Evolutionary conservation across 2,888 invertebrate species (phyloP).

Genomic region (Leptopilina syphax): DNA sequence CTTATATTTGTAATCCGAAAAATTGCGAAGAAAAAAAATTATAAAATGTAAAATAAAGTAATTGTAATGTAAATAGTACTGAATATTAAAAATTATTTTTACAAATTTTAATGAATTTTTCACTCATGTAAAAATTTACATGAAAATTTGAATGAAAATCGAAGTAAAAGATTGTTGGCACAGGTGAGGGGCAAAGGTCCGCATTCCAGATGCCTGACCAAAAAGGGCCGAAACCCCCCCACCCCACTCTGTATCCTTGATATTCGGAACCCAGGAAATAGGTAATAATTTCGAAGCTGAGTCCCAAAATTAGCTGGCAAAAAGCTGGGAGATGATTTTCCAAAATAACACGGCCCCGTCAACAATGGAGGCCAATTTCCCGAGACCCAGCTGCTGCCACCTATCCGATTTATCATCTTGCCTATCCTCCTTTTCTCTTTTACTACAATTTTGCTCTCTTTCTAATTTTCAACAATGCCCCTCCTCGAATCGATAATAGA

Average conservation of each 20-base stretch:
- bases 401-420: conserved; percentile 73
- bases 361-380: conserved; percentile 70
- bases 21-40: too few relatives aligned
- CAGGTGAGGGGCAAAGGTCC: conserved; percentile 44
- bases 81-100: too few relatives aligned
- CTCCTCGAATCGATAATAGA: not conserved
- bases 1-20: too few relatives aligned
- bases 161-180: conserved; percentile 15
- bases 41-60: too few relatives aligned
- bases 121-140: too few relatives aligned
- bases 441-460: conserved; percentile 47
- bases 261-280: conserved; percentile 65
- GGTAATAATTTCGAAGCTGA: conserved; percentile 69
- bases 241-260: conserved; percentile 10
- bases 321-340: conserved; percentile 74
- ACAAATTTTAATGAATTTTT: too few relatives aligned
- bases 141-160: too few relatives aligned
- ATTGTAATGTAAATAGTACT: too few relatives aligned
- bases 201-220: conserved; percentile 65
- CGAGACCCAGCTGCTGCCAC: conserved; percentile 73
- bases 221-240: conserved; percentile 21
- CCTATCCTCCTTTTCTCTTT: conserved; percentile 46
- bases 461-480: conserved; percentile 5
- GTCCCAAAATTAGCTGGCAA: conserved; percentile 73
- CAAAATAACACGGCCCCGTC: conserved; percentile 68